Conservation (phyloP, 1,140 invertebrate species). For the Drosophila micromelanica region DNA sequence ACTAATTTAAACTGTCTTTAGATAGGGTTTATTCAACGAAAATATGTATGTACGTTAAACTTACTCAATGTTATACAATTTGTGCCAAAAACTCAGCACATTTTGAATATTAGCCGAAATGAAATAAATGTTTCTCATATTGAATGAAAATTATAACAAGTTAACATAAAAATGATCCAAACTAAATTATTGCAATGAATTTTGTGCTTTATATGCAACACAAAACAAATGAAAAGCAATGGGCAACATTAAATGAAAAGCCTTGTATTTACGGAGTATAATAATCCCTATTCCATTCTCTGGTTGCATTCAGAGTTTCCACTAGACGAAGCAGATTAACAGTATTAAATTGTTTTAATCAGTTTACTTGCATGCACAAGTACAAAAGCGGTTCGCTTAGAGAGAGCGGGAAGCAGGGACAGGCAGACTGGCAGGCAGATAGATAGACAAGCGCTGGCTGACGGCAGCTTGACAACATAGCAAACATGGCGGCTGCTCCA, state of each 20-base stretch:
- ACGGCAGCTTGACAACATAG: constrained; percentile 58
- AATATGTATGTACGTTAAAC: too few relatives aligned
- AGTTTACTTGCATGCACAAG: constrained; percentile 77
- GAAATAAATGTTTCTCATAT: too few relatives aligned
- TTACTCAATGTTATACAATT: too few relatives aligned
- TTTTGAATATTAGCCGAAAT: too few relatives aligned
- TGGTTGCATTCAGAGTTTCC: constrained; percentile 69
- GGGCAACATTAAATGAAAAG: neutral
- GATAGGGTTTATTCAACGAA: too few relatives aligned
- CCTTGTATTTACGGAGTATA: neutral
- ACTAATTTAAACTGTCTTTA: too few relatives aligned
- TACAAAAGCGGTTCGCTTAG: constrained; percentile 57
- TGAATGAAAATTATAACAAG: neutral
- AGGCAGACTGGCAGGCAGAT: constrained; percentile 11
- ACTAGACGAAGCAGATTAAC: constrained; percentile 80
- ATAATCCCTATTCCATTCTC: constrained; percentile 5
- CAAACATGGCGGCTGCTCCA: constrained; percentile 76
- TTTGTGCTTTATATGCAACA: neutral
- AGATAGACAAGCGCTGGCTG: constrained; percentile 1
- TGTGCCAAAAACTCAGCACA: too few relatives aligned
- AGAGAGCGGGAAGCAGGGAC: constrained; percentile 13
- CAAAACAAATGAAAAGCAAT: neutral
- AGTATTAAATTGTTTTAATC: constrained; percentile 81
- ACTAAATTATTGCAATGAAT: neutral
- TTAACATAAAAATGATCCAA: neutral